These are phyloP conservation scores for Tyria jacobaeae DNA, from an alignment of 2,888 invertebrate genomes.

Conservation along the genomic window DNA sequence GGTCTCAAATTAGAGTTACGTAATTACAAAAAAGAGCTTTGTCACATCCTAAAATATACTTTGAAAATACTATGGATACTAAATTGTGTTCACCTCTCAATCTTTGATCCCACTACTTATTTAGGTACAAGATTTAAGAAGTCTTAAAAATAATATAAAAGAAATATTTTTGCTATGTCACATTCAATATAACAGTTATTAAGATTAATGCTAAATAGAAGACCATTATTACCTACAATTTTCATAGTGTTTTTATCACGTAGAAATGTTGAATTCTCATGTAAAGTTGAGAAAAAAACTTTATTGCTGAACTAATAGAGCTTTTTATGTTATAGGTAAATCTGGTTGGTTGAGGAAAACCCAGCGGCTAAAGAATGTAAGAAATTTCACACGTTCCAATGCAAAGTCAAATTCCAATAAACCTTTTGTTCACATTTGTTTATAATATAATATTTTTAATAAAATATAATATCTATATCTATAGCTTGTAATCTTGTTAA, in stretches of 20 bases:
- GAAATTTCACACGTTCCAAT: slow-evolving; percentile 18
- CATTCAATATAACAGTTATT: neutral
- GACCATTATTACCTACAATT: no score
- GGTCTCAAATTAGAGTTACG: no score
- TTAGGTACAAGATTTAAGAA: neutral
- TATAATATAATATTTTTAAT: no score
- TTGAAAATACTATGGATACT: neutral
- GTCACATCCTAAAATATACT: neutral
- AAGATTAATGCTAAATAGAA: neutral
- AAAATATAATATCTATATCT: no score
- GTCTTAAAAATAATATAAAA: neutral
- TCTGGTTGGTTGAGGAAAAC: slow-evolving; percentile 36
- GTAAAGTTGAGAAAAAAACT: slow-evolving; percentile 22
- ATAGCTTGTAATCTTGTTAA: slow-evolving; percentile 5
- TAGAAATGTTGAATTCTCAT: slow-evolving; percentile 7
- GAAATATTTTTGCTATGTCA: neutral
- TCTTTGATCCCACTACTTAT: neutral
- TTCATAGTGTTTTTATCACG: neutral
- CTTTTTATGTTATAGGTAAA: slow-evolving; percentile 15
- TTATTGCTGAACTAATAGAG: slow-evolving; percentile 6
- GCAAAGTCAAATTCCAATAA: slow-evolving; percentile 11
- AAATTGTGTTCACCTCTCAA: neutral
- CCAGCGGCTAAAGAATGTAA: slow-evolving; percentile 18
- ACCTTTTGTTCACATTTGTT: slow-evolving; percentile 11
- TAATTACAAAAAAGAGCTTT: no score